Evolutionary conservation across 2,797 vertebrate genomes (phyloP), one percentile per base, ranked within the genome.

Genomic region (Petrocephalus schoutedeni): DNA sequence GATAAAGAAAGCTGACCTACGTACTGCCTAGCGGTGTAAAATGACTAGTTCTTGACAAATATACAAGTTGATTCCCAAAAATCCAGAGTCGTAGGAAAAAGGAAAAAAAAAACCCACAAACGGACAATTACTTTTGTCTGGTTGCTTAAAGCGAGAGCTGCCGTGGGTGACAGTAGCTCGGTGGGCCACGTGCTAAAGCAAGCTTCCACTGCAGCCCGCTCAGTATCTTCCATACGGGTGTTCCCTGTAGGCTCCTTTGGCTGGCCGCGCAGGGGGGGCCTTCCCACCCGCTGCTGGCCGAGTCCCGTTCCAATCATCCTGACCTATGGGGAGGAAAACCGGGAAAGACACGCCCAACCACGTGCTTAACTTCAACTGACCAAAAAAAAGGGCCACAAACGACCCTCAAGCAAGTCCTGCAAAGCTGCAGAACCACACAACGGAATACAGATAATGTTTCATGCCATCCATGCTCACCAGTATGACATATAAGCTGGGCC

Each of bases 41-140:
- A 92, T 92, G 92, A 91, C 89, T 49, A 58, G 87, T 88, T 90
- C 90, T 89, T 88, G 90, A 92, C 87, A 89, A 93, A 93, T 94
- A 95, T 84, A 91, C 93, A 93, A 93, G 93, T 91, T 87, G 89
- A 91, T 93, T 93, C 92, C 92, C 90, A 87, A 77, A 91, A 94
- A 96, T 97, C 95, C 96, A 92, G 95, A 95, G 95, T 96, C 92
- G 91, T 97, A 86, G 56, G 87, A 83, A 86, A 67, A 67, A 87
- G 94, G 94, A 95, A 93, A 93, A 86, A 86, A 85, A 61, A 85
- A 57, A 85, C 12, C 74, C 91, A 53, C 96, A 97, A 97, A 96
- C 95, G 94, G 96, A 97, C 96, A 99, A 98, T 99, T 99, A 99
- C 98, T 99, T 99, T 98, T 98, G 96, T 97, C 95, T 93, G 96